Base-by-base conservation (phyloP, 2,888 invertebrate species). In the Mactromeris polynyma region DNA sequence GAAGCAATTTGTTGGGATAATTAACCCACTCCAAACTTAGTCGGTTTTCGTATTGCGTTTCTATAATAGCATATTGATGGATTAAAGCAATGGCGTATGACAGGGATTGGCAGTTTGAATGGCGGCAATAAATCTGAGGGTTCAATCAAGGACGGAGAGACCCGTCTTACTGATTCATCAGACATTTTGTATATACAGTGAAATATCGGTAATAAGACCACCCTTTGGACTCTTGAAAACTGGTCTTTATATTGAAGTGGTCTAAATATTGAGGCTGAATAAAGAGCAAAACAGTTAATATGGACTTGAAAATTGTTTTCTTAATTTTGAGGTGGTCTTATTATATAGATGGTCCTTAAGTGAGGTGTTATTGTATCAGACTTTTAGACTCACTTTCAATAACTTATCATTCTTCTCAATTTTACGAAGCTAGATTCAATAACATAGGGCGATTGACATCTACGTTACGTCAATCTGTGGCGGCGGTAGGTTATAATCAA, bases 61-160 rank as follows among this genome's bases (percentile, higher is more conserved):
- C 84, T 31, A 26, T n/a, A 84, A 78, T 84, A 46, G 84, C 84
- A 84, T 84, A 78, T 84, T 51, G 73, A 73, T 73, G 36, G 33
- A 36, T 73, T 73, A 17, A 73, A 73, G 31, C 33, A 36, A 36
- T 36, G n/a, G 17, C 33, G 31, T 73, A 4, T 19, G 36, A 36
- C 9, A 14, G 73, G 73, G 73, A 33, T 73, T 33, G 73, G 14
- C 36, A 17, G 36, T 19, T 33, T 73, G 36, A 19, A 73, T 73
- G 73, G 26, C 19, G 21, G 73, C 2, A 26, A 33, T 33, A 73
- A 17, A 73, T 36, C 4, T 33, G 36, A 73, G 19, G 19, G 73
- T 73, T 73, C 73, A 73, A 33, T 1, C 26, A 3, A 69, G 73
- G 33, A 11, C 73, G 26, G 58, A 64, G n/a, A n/a, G 11, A 64